A percentile compares a stretch with the other conserved stretches of the same genome.
These are phyloP conservation scores for Netelia melanura DNA, from an alignment of 2,888 invertebrate genomes.

Conservation along the genomic window DNA sequence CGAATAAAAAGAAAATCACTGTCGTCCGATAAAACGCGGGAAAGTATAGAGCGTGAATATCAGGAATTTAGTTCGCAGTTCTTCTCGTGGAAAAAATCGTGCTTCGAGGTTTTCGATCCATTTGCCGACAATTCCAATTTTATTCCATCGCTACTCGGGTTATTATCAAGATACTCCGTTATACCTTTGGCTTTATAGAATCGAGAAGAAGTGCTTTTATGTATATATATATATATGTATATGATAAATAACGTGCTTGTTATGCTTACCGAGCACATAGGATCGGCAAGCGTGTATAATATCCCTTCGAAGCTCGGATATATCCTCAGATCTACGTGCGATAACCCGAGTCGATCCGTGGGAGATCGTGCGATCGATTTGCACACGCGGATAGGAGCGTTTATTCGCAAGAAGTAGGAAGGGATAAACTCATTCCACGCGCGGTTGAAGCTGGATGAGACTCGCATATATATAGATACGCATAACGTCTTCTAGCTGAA, in stretches of 20 bases:
- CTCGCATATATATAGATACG: neutral
- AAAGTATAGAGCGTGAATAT: neutral
- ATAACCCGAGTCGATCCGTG: constrained; percentile 53
- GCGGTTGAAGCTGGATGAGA: constrained; percentile 39
- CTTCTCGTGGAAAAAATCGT: constrained; percentile 9
- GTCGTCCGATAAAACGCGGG: neutral
- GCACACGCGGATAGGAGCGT: constrained; percentile 28
- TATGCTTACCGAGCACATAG: constrained; percentile 2
- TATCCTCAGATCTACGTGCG: constrained; percentile 53
- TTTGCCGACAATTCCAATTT: constrained; percentile 43
- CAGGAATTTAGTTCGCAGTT: neutral
- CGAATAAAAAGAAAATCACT: too few species aligned
- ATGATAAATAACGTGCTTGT: neutral
- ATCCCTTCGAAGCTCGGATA: constrained; percentile 43
- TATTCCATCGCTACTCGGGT: constrained; percentile 39
- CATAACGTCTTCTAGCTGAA: constrained; percentile 1
- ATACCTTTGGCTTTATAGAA: constrained; percentile 39
- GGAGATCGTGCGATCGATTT: constrained; percentile 47
- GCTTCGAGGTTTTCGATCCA: constrained; percentile 40
- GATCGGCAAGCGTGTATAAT: constrained; percentile 30
- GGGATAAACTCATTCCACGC: constrained; percentile 61
- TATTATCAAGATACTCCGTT: constrained; percentile 58
- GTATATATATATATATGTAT: constrained; percentile 12
- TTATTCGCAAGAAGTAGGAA: constrained; percentile 46
- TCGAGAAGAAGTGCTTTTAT: constrained; percentile 35